A percentile compares a stretch with the other conserved stretches of the same genome.
These are phyloP conservation scores for Morone chrysops DNA, from an alignment of 2,113 vertebrate genomes.

Conservation along the genomic window DNA sequence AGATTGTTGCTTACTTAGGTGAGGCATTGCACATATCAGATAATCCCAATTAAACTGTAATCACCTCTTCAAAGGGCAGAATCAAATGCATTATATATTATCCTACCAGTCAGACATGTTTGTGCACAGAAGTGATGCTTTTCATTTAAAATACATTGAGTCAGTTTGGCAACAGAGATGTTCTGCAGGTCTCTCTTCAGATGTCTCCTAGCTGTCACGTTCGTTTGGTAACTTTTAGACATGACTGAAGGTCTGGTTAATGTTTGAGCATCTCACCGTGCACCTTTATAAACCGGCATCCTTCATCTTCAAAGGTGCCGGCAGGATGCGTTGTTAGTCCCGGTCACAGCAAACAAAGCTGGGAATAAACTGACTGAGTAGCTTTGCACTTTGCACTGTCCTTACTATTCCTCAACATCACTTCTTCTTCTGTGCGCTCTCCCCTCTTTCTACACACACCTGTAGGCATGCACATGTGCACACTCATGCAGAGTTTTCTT, in stretches of 20 bases:
- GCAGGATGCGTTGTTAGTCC: slow-evolving; percentile 33
- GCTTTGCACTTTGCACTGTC: slow-evolving; percentile 73
- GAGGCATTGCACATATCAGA: neutral
- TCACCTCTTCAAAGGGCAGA: neutral
- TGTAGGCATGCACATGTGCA: neutral
- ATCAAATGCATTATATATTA: neutral
- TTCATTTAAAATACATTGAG: neutral
- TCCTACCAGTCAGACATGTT: neutral
- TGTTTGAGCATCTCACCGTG: slow-evolving; percentile 84
- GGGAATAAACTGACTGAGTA: slow-evolving; percentile 78
- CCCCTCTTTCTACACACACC: slow-evolving; percentile 15
- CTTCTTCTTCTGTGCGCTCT: slow-evolving; percentile 22
- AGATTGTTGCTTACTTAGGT: neutral
- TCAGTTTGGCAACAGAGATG: slow-evolving; percentile 1
- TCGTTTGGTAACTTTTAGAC: slow-evolving; percentile 36
- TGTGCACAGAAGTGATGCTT: neutral
- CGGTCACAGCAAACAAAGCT: slow-evolving; percentile 72
- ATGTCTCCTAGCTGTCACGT: slow-evolving; percentile 24
- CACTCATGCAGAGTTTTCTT: neutral
- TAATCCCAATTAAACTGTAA: neutral
- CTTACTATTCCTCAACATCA: slow-evolving; percentile 31
- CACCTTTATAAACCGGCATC: slow-evolving; percentile 85
- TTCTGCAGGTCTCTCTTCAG: neutral
- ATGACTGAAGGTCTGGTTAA: slow-evolving; percentile 84
- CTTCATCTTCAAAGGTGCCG: slow-evolving; percentile 88